Conservation (phyloP, 1,140 invertebrate genomes). For the Pseudomyrmex sp. region DNA sequence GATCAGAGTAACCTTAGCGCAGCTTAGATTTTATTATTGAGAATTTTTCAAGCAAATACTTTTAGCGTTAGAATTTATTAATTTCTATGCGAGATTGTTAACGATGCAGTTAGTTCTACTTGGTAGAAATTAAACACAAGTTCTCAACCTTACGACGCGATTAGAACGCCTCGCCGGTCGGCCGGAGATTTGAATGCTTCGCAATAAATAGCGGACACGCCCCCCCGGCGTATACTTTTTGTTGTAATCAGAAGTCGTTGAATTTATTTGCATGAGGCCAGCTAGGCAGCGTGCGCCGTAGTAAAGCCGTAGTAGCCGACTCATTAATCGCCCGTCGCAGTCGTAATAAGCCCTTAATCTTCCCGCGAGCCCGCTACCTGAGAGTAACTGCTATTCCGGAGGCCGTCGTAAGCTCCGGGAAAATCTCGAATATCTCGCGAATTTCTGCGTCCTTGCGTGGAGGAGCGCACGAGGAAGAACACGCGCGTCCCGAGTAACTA, state of each 20-base stretch:
- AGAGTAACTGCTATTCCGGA: constrained; percentile 17
- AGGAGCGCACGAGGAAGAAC: constrained; percentile 15
- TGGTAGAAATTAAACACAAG: constrained; percentile 41
- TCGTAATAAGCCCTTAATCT: constrained; percentile 71
- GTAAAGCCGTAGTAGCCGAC: constrained; percentile 36
- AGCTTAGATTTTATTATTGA: too few species aligned
- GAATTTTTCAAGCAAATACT: too few species aligned
- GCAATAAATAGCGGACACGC: constrained; percentile 64
- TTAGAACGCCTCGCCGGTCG: constrained; percentile 31
- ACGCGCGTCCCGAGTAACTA: constrained; percentile 58
- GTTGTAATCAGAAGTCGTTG: constrained; percentile 57
- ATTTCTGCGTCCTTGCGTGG: constrained; percentile 45
- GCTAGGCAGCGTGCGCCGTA: constrained; percentile 10
- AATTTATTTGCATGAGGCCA: constrained; percentile 58
- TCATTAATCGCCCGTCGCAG: constrained; percentile 68
- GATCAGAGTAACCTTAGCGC: too few species aligned
- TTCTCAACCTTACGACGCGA: constrained; percentile 55
- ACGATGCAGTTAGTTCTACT: constrained; percentile 44
- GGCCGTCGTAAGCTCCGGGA: neutral
- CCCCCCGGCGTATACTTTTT: constrained; percentile 45
- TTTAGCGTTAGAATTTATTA: too few species aligned
- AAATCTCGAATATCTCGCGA: constrained; percentile 44
- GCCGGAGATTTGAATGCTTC: constrained; percentile 50
- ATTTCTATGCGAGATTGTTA: constrained; percentile 30
- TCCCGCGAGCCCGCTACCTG: constrained; percentile 50